Conservation (phyloP, 2,888 invertebrate genomes). For the Atrina japonica region DNA sequence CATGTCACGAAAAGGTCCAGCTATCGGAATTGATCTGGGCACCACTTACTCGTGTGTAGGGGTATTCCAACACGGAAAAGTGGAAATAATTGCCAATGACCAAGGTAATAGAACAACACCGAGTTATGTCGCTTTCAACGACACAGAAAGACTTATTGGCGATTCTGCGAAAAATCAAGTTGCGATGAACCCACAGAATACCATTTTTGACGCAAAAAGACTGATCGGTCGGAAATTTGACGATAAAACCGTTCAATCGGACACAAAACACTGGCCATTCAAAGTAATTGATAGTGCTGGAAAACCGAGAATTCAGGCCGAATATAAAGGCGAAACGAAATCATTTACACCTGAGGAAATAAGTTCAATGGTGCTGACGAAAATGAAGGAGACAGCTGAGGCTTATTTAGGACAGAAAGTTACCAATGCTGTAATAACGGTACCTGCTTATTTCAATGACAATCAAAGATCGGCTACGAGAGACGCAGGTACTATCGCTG, state of each 20-base stretch:
- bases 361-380: slow-evolving; percentile 93
- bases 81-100: slow-evolving; percentile 82
- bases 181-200: slow-evolving; percentile 88
- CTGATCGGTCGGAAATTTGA: slow-evolving; percentile 61
- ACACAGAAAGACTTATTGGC: slow-evolving; percentile 81
- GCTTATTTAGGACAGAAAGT: slow-evolving; percentile 84
- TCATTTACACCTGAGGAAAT: slow-evolving; percentile 94
- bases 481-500: slow-evolving; percentile 81
- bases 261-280: slow-evolving; percentile 72
- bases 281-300: slow-evolving; percentile 56
- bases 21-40: slow-evolving; percentile 94
- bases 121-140: slow-evolving; percentile 88
- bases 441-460: slow-evolving; percentile 80
- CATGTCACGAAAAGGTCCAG: too few species aligned
- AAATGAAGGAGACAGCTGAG: too few species aligned
- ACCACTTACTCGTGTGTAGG: slow-evolving; percentile 88
- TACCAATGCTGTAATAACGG: slow-evolving; percentile 77
- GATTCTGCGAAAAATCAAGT: slow-evolving; percentile 82
- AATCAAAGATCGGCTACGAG: slow-evolving; percentile 85
- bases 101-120: slow-evolving; percentile 88
- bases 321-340: slow-evolving; percentile 89
- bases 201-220: slow-evolving; percentile 81
- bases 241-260: slow-evolving; percentile 61
- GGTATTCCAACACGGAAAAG: slow-evolving; percentile 81
- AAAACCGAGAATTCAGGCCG: slow-evolving; percentile 73